These are phyloP conservation scores for Cosmorhoe ocellata DNA, from an alignment of 2,888 invertebrate species.

Conservation along the genomic window DNA sequence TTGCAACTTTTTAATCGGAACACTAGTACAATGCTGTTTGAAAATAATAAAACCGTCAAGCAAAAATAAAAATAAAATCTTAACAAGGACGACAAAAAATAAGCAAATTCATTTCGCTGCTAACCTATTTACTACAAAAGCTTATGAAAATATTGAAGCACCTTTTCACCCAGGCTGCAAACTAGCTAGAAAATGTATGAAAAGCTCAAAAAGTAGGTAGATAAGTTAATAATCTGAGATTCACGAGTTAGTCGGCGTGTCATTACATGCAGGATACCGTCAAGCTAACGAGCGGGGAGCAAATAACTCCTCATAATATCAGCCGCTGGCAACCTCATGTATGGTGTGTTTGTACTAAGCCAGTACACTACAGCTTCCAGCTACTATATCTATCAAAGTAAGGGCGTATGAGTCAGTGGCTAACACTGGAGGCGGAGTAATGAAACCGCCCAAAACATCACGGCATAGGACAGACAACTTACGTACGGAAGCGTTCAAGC, in stretches of 20 bases:
- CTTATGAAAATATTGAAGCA: constrained; percentile 12
- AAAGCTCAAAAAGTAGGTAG: constrained; percentile 30
- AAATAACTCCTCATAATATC: constrained; percentile 64
- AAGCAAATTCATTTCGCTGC: constrained; percentile 2
- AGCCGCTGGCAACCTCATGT: constrained; percentile 32
- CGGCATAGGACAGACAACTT: too few relatives aligned
- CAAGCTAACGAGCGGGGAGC: constrained; percentile 65
- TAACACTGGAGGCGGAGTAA: too few relatives aligned
- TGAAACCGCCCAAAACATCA: too few relatives aligned
- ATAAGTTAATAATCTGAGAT: constrained; percentile 46
- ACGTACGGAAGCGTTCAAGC: too few relatives aligned
- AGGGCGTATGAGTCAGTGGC: too few relatives aligned
- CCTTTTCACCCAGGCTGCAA: constrained; percentile 6
- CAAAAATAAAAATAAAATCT: neutral
- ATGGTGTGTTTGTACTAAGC: constrained; percentile 11
- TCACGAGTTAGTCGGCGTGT: constrained; percentile 51
- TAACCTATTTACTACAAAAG: neutral
- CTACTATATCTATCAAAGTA: too few relatives aligned
- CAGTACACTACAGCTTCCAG: neutral
- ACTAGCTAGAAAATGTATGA: constrained; percentile 16
- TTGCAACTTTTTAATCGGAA: too few relatives aligned
- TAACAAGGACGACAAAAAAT: neutral
- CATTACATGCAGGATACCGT: constrained; percentile 63
- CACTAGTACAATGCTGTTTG: too few relatives aligned
- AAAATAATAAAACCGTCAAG: neutral